These are phyloP conservation scores for Palythoa caribaeorum DNA, from an alignment of 92 coral and sea anemone species.

Conservation along the genomic window DNA sequence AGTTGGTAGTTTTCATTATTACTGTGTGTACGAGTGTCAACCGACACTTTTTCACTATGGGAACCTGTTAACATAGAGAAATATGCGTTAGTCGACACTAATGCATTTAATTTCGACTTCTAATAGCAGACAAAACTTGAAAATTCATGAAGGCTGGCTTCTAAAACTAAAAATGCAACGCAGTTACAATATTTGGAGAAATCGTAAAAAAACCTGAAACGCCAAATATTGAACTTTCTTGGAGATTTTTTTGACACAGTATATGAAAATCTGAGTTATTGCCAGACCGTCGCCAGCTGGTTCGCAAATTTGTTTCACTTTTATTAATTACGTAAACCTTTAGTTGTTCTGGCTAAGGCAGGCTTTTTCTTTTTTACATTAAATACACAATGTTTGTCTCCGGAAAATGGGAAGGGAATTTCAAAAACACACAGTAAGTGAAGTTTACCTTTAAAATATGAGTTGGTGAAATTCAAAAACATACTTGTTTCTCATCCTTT, in stretches of 20 bases:
- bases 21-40: background rate
- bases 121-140: background rate
- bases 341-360: no score
- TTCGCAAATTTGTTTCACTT: background rate
- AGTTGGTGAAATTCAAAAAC: no score
- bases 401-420: no score
- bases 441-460: no score
- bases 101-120: constrained; percentile 6
- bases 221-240: background rate
- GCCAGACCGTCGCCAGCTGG: background rate
- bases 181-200: background rate
- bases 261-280: background rate
- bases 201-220: background rate
- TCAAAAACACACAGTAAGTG: no score
- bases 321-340: background rate
- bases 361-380: no score
- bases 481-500: no score
- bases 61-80: constrained; percentile 23
- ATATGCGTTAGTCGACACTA: constrained; percentile 13
- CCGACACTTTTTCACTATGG: constrained; percentile 24
- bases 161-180: background rate
- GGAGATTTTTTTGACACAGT: background rate
- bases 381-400: no score
- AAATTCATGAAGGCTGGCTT: background rate
- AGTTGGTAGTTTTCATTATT: background rate